Evolutionary conservation across 1,140 invertebrate genomes (phyloP).

Genomic region (Zeugodacus cucurbitae): DNA sequence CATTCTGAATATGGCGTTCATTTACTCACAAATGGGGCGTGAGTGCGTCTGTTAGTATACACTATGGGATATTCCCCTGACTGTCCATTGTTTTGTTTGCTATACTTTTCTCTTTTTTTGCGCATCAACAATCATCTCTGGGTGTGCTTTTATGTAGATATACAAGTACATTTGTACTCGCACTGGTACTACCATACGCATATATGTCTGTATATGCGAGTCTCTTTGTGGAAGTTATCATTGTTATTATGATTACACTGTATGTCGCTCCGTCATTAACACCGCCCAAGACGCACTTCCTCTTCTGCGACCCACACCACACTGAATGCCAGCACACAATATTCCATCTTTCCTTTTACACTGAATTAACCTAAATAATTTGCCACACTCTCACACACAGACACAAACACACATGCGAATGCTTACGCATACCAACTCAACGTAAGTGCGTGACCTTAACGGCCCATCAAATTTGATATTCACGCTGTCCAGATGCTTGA

Average conservation of each 20-base stretch:
- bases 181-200: background rate
- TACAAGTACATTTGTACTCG: too few relatives aligned
- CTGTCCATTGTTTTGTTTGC: background rate
- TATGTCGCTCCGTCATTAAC: background rate
- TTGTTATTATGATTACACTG: background rate
- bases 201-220: background rate
- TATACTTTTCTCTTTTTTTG: background rate
- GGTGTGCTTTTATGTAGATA: too few relatives aligned
- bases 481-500: background rate
- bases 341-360: background rate
- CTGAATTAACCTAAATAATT: background rate
- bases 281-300: background rate
- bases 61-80: background rate
- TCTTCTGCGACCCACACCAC: background rate
- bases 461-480: slow-evolving; percentile 13
- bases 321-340: background rate
- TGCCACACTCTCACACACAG: background rate
- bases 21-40: background rate
- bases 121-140: too few relatives aligned
- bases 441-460: slow-evolving; percentile 13
- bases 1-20: background rate
- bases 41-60: background rate
- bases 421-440: background rate
- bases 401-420: background rate
- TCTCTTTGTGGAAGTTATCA: background rate